Conservation (phyloP, 1,140 invertebrate genomes). For the Agrypnia vestita region DNA sequence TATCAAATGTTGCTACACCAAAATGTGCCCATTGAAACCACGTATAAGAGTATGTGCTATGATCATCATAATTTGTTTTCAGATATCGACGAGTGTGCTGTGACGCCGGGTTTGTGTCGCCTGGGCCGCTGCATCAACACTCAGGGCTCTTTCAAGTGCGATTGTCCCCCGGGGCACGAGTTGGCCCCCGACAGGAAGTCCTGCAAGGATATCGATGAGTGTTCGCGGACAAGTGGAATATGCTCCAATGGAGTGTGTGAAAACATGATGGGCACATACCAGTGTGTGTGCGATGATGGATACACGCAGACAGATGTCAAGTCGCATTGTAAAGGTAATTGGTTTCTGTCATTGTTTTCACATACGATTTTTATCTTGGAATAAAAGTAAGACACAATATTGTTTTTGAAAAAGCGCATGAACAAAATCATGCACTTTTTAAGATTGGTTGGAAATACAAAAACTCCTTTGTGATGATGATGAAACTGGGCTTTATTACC, state of each 20-base stretch:
- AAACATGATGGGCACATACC: conserved; percentile 90
- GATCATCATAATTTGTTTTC: conserved; percentile 56
- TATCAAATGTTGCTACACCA: too few species aligned
- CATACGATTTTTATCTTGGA: too few species aligned
- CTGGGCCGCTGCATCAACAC: conserved; percentile 82
- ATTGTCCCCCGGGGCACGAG: conserved; percentile 86
- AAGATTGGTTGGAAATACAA: too few species aligned
- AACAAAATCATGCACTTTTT: too few species aligned
- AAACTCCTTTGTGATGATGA: too few species aligned
- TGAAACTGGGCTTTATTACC: too few species aligned
- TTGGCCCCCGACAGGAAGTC: conserved; percentile 79
- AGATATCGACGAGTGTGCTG: conserved; percentile 75
- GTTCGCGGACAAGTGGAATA: conserved; percentile 87
- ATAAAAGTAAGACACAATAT: too few species aligned
- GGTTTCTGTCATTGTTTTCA: too few species aligned
- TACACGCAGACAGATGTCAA: conserved; percentile 77
- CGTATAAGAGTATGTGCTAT: too few species aligned
- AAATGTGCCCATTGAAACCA: too few species aligned
- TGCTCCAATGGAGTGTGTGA: conserved; percentile 90
- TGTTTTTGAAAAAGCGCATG: too few species aligned
- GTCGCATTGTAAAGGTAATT: conserved; percentile 73
- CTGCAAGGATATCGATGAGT: conserved; percentile 88
- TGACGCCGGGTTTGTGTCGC: conserved; percentile 80
- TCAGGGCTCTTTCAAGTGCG: conserved; percentile 86
- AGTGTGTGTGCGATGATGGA: conserved; percentile 89